A percentile compares a stretch with the other conserved stretches of the same genome.
These are phyloP conservation scores for Heliconius ethilla DNA, from an alignment of 2,888 invertebrate genomes.

Conservation along the genomic window DNA sequence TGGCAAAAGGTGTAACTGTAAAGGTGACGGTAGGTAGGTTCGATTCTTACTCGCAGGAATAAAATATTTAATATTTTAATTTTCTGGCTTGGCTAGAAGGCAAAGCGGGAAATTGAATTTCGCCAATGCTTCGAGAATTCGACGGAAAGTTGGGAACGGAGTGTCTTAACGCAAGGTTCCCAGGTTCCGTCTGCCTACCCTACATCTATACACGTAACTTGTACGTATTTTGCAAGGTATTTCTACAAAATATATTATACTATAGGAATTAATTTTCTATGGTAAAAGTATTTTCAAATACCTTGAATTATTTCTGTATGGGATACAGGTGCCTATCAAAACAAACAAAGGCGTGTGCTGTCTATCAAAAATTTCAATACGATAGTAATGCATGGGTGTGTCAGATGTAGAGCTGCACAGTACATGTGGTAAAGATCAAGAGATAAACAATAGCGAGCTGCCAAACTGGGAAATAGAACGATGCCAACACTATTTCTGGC, in stretches of 20 bases:
- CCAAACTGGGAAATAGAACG: constrained; percentile 37
- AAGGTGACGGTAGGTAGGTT: background rate
- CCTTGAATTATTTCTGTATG: too few relatives aligned
- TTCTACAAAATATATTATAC: too few relatives aligned
- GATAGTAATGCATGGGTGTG: constrained; percentile 27
- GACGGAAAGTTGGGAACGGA: background rate
- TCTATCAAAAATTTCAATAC: constrained; percentile 1
- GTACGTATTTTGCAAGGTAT: too few relatives aligned
- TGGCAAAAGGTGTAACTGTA: too few relatives aligned
- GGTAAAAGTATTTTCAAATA: too few relatives aligned
- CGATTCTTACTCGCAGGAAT: background rate
- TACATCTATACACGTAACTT: background rate
- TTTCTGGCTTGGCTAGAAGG: too few relatives aligned
- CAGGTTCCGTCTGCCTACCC: background rate
- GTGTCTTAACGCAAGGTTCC: background rate
- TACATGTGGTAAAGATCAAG: background rate
- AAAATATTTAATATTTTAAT: too few relatives aligned
- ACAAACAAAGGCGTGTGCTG: background rate
- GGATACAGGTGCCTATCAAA: too few relatives aligned
- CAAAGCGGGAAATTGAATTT: too few relatives aligned
- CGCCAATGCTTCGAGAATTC: background rate
- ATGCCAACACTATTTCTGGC: constrained; percentile 32
- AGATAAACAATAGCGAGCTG: constrained; percentile 37
- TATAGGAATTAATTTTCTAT: too few relatives aligned
- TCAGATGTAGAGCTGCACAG: background rate